Percentiles rank a stretch among this genome's conserved stretches.
Evolutionary conservation across 2,888 invertebrate genomes (phyloP).

Genomic region (Resseliella maxima): DNA sequence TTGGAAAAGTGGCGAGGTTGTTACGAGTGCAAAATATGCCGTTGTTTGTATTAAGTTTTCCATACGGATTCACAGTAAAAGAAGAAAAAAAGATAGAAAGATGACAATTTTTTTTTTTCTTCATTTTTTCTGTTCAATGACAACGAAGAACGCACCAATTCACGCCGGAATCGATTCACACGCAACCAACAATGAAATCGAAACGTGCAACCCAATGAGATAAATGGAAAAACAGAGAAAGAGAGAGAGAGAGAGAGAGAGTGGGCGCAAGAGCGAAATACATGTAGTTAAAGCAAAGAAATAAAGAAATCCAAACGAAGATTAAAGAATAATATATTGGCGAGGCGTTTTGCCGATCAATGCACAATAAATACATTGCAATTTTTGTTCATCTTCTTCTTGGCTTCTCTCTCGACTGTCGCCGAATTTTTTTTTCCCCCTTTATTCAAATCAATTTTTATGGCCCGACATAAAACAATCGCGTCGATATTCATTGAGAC

Average conservation of each 20-base stretch:
- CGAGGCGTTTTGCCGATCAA: constrained; percentile 24
- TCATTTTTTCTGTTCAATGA: no score
- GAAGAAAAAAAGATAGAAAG: no score
- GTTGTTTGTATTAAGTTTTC: constrained; percentile 31
- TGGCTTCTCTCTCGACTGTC: not conserved
- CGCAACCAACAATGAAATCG: constrained; percentile 37
- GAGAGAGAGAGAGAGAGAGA: no score
- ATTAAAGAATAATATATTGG: constrained; percentile 30
- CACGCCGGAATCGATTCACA: constrained; percentile 4
- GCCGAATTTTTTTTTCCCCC: no score
- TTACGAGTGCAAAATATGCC: not conserved
- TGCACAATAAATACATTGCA: constrained; percentile 39
- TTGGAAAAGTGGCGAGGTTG: not conserved
- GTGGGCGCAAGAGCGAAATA: no score
- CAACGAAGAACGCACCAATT: not conserved
- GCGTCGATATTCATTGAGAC: not conserved
- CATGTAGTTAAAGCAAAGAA: constrained; percentile 18
- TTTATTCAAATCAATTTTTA: not conserved
- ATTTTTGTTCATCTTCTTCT: not conserved
- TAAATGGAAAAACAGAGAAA: no score
- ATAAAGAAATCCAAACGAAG: not conserved
- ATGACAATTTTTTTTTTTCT: not conserved
- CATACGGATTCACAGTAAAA: not conserved
- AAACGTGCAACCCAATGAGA: constrained; percentile 7
- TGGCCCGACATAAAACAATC: constrained; percentile 31